Base-by-base conservation (phyloP, 1,140 invertebrate species). In the Spodoptera frugiperda region DNA sequence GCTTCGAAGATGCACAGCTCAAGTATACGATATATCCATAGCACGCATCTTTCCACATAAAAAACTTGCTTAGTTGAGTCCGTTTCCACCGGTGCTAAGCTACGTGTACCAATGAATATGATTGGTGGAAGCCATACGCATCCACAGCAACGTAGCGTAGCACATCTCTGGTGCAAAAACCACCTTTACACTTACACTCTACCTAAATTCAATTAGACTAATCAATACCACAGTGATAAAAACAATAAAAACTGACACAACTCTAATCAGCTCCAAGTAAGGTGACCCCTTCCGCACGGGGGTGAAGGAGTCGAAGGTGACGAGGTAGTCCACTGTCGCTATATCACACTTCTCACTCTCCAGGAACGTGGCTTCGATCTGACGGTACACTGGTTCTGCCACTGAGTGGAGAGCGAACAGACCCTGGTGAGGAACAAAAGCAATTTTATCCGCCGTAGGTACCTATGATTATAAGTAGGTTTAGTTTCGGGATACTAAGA, bases 321-420 rank as follows among this genome's bases (percentile, higher is more conserved):
- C 89, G 54, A 90, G 73, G 17, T 82, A 91, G 33, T 91, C 88
- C n/a, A 93, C 78, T 57, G 87, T 86, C 14, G 84, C 81, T 9
- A 93, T 73, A 51, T 91, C 90, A 77, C 91, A 93, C 68, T 93
- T 93, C 70, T 93, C 91, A 6, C 61, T 85, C 63, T 91, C 90
- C 11, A 81, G 65, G 30, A 91, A 93, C 0, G 90, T 89, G 51
- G 88, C 57, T 59, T 91, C 89, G 8, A 91, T 83, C 6, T 82
- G 83, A 15, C 87, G 78, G 74, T 91, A 92, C 0, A 90, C 82
- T 12, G 87, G 80, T 21, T 87, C 88, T 14, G 83, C 63, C 0
- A 89, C 79, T 0, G 85, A 81, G 59, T 92, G 90, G 46, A 88
- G 86, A 1, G 90, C 91, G 78, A 91, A 92, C 0, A 89, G 74